Evolutionary conservation across 1,140 invertebrate genomes (phyloP).

Genomic region (Octopus bimaculoides): DNA sequence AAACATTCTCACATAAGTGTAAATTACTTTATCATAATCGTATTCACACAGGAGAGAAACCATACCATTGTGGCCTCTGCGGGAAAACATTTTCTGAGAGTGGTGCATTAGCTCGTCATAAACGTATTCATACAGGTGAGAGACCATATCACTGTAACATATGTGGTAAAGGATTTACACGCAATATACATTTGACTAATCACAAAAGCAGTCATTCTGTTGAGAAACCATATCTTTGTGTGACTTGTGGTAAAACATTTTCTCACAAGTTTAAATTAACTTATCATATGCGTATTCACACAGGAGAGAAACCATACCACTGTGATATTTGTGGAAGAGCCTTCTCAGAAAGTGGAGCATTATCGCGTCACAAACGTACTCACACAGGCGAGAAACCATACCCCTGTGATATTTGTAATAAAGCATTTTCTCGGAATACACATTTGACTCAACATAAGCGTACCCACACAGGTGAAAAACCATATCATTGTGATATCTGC

Average conservation of each 20-base stretch:
- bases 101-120: slow-evolving; percentile 21
- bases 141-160: slow-evolving; percentile 80
- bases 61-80: slow-evolving; percentile 63
- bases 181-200: slow-evolving; percentile 86
- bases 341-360: neutral
- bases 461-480: slow-evolving; percentile 22
- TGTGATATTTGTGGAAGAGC: slow-evolving; percentile 10
- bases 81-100: slow-evolving; percentile 22
- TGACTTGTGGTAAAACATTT: slow-evolving; percentile 85
- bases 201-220: slow-evolving; percentile 90
- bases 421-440: slow-evolving; percentile 17
- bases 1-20: neutral
- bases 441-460: slow-evolving; percentile 29
- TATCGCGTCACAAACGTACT: neutral
- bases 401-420: neutral
- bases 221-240: slow-evolving; percentile 90
- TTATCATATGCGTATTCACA: slow-evolving; percentile 76
- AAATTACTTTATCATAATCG: neutral
- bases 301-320: slow-evolving; percentile 41
- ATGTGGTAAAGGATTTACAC: slow-evolving; percentile 80
- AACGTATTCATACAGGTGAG: slow-evolving; percentile 23
- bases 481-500: neutral
- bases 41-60: slow-evolving; percentile 72
- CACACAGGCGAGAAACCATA: slow-evolving; percentile 11
- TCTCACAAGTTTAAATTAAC: slow-evolving; percentile 78